Evolutionary conservation across 2,113 vertebrate species (phyloP).

Genomic region (Elaphurus davidianus): DNA sequence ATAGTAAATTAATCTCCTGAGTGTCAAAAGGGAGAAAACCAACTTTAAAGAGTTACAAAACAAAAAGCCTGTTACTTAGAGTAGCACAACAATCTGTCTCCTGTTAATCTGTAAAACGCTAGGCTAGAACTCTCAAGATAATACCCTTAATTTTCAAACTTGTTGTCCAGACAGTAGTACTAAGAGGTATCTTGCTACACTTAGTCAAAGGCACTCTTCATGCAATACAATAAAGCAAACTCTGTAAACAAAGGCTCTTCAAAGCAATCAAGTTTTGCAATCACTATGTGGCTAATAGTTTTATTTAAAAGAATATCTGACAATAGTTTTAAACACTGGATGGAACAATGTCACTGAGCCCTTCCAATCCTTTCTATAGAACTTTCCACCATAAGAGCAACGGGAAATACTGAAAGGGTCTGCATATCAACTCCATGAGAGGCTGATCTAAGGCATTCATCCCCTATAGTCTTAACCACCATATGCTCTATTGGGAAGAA

Average conservation of each 20-base stretch:
- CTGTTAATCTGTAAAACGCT: slow-evolving; percentile 46
- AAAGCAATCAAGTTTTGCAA: slow-evolving; percentile 62
- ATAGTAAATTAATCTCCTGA: slow-evolving; percentile 60
- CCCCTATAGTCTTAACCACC: slow-evolving; percentile 47
- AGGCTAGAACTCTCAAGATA: slow-evolving; percentile 46
- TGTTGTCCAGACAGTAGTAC: slow-evolving; percentile 59
- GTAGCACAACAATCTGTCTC: slow-evolving; percentile 51
- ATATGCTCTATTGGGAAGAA: slow-evolving; percentile 62
- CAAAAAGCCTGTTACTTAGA: slow-evolving; percentile 55
- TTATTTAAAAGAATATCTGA: slow-evolving; percentile 57
- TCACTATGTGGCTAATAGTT: slow-evolving; percentile 66
- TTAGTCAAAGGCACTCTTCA: slow-evolving; percentile 67
- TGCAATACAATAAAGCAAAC: slow-evolving; percentile 55
- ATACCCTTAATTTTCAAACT: slow-evolving; percentile 47
- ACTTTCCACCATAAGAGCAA: slow-evolving; percentile 50
- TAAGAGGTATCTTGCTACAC: slow-evolving; percentile 45
- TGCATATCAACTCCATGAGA: slow-evolving; percentile 40
- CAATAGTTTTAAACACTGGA: slow-evolving; percentile 53
- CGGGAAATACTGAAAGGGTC: slow-evolving; percentile 51
- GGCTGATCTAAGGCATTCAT: slow-evolving; percentile 38
- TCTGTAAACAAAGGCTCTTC: slow-evolving; percentile 56
- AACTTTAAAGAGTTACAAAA: slow-evolving; percentile 61
- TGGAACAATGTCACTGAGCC: slow-evolving; percentile 32
- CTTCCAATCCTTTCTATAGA: slow-evolving; percentile 39
- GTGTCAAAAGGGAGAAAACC: slow-evolving; percentile 49